Evolutionary conservation across 2,797 vertebrate species (phyloP).

Genomic region (Perdix hodgsoniae): DNA sequence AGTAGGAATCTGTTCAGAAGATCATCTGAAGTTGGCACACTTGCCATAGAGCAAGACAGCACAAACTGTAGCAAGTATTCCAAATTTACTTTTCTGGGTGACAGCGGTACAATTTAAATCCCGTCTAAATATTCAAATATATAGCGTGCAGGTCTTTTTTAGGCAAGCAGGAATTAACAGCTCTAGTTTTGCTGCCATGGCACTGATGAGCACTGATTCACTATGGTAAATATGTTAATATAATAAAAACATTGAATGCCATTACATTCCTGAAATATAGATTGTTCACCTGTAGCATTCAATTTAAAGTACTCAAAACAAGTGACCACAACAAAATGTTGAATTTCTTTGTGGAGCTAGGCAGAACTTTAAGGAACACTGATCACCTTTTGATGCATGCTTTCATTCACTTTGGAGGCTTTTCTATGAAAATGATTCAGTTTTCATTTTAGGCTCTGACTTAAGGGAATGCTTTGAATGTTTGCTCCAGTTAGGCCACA

Average conservation of each 20-base stretch:
- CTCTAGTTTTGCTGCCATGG: background rate
- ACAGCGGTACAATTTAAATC: background rate
- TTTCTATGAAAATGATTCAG: background rate
- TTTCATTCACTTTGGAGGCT: background rate
- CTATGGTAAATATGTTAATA: background rate
- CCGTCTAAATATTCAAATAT: background rate
- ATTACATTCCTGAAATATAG: background rate
- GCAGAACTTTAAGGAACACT: background rate
- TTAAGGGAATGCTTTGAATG: background rate
- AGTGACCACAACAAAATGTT: background rate
- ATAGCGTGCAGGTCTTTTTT: background rate
- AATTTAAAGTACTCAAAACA: background rate
- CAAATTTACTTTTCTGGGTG: background rate
- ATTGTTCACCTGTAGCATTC: background rate
- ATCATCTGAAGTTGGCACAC: background rate
- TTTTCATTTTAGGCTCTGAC: background rate
- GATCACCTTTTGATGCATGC: background rate
- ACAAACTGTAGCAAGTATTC: fast-evolving
- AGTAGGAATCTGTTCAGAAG: background rate
- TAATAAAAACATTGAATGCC: background rate
- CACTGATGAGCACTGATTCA: background rate
- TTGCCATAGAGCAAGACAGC: fast-evolving
- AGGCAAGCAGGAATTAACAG: background rate
- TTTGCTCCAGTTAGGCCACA: background rate
- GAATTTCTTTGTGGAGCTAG: background rate